A percentile compares a stretch with the other conserved stretches of the same genome.
Conservation (phyloP, 2,113 vertebrate species). For the Rhinoptilus africanus region DNA sequence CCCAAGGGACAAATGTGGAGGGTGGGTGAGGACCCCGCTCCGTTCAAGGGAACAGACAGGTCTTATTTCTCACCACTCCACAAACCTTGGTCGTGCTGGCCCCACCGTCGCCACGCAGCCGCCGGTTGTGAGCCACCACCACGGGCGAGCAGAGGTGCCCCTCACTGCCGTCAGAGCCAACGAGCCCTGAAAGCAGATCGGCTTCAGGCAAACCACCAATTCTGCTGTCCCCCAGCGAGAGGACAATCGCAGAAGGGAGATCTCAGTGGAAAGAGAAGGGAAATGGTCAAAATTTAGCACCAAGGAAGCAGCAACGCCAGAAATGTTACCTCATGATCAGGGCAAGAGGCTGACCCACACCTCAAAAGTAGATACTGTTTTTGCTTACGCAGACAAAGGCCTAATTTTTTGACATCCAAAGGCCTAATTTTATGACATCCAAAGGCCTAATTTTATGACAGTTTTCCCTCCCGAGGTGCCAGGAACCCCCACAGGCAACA, state of each 20-base stretch:
- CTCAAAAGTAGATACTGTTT: not conserved
- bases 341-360: not conserved
- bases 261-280: not conserved
- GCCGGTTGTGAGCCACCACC: not conserved
- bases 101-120: not conserved
- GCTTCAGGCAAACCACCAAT: not conserved
- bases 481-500: not conserved
- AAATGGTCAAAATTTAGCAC: not conserved
- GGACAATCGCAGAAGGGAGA: not conserved
- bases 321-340: accelerated
- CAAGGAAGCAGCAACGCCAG: not conserved
- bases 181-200: accelerated
- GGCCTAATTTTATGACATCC: accelerated
- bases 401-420: not conserved
- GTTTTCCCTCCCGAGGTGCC: not conserved
- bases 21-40: accelerated
- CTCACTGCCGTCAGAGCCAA: not conserved
- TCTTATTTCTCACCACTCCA: not conserved
- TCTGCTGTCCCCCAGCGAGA: accelerated
- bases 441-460: not conserved
- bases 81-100: not conserved
- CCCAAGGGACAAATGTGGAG: accelerated
- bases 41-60: not conserved
- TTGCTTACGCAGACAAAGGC: not conserved
- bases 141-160: accelerated